A percentile compares a stretch with the other conserved stretches of the same genome.
Evolutionary conservation across 2,797 vertebrate genomes (phyloP).

Genomic region (Tarsius wallacei): DNA sequence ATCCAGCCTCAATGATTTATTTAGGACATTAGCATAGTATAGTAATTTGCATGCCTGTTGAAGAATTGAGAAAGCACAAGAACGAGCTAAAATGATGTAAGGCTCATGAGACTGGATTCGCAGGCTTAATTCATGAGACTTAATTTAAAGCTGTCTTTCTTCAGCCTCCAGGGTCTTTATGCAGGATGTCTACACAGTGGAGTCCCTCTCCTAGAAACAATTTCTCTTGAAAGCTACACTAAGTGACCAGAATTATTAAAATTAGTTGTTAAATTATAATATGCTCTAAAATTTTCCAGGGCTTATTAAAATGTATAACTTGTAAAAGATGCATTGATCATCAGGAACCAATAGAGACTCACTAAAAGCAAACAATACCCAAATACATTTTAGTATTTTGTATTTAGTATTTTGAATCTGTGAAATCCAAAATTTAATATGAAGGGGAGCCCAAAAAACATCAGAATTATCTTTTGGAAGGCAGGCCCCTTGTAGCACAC

Average conservation of each 20-base stretch:
- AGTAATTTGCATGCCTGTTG: not conserved
- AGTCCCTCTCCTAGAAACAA: not conserved
- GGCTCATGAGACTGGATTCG: not conserved
- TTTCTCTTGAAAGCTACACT: not conserved
- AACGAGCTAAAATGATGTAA: not conserved
- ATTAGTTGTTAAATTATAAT: not conserved
- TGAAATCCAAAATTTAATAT: too few relatives aligned
- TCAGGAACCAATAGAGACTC: not conserved
- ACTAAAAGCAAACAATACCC: not conserved
- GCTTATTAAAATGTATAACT: slow-evolving; percentile 3
- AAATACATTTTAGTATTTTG: not conserved
- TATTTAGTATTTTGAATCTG: too few relatives aligned
- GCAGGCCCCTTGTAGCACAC: too few relatives aligned
- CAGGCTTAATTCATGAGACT: not conserved
- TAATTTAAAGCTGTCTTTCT: not conserved
- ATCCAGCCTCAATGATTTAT: not conserved
- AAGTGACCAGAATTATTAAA: not conserved
- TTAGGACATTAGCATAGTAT: not conserved
- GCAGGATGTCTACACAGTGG: not conserved
- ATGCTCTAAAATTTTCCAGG: not conserved
- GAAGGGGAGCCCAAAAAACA: too few relatives aligned
- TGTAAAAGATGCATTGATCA: not conserved
- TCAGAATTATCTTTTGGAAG: too few relatives aligned
- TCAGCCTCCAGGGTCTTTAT: not conserved
- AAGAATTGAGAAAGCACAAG: not conserved